phyloP scores from a whole-genome alignment of 2,797 vertebrate genomes.

The Sebastes cheni region DNA sequence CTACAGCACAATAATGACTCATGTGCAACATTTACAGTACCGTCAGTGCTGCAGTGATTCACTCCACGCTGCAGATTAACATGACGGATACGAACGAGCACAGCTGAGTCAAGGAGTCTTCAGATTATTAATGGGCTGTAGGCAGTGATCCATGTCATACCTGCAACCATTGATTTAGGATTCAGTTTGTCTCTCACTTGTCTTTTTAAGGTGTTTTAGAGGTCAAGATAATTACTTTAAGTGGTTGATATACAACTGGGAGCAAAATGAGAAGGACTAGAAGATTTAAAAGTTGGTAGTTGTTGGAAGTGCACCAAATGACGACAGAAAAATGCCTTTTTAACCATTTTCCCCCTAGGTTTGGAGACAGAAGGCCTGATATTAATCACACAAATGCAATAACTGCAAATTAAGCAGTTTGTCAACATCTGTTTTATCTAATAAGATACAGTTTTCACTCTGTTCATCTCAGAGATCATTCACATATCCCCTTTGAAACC shows the following conservation, averaged over 20 bases:
- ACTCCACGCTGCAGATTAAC: constrained; percentile 57
- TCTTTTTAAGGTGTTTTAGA: not conserved
- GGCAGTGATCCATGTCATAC: constrained; percentile 40
- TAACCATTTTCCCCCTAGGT: not conserved
- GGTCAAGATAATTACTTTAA: not conserved
- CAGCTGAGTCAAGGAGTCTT: constrained; percentile 59
- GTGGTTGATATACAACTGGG: not conserved
- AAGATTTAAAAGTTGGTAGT: not conserved
- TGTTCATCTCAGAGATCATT: too few species aligned
- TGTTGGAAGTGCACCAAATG: not conserved
- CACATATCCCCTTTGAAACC: too few species aligned
- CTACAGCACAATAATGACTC: constrained; percentile 60
- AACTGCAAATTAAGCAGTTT: not conserved
- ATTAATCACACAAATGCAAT: not conserved
- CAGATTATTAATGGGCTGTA: constrained; percentile 40
- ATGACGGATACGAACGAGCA: constrained; percentile 35
- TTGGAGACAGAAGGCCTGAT: not conserved
- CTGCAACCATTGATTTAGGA: constrained; percentile 25
- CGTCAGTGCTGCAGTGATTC: constrained; percentile 54
- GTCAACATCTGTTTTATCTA: too few species aligned
- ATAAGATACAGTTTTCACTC: too few species aligned
- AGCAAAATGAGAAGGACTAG: not conserved
- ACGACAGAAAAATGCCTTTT: not conserved
- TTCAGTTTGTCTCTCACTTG: not conserved
- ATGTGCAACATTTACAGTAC: constrained; percentile 49